These are phyloP conservation scores for Paramormyrops hopkinsi DNA, from an alignment of 2,797 vertebrate genomes.

Conservation along the genomic window DNA sequence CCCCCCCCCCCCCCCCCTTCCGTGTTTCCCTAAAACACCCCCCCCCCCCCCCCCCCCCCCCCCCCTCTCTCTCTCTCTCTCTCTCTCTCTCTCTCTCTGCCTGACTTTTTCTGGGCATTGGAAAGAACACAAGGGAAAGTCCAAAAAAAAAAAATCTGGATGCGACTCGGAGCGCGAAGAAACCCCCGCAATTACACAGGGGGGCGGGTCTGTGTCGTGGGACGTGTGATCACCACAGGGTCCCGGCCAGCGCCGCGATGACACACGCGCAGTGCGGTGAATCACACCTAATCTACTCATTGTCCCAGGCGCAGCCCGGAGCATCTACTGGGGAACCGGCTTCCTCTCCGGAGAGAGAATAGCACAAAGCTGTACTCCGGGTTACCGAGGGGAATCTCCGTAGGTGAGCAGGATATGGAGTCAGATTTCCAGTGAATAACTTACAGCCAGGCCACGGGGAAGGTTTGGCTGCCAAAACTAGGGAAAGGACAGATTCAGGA, in stretches of 20 bases:
- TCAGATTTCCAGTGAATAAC: background rate
- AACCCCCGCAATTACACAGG: background rate
- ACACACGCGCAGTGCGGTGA: background rate
- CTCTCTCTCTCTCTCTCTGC: background rate
- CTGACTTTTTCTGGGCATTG: background rate
- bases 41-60: too few relatives aligned
- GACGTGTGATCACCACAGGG: background rate
- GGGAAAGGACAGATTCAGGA: background rate
- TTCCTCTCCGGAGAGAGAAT: background rate
- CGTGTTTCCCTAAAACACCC: too few relatives aligned
- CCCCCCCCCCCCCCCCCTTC: too few relatives aligned
- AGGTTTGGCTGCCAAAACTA: background rate
- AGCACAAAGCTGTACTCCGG: background rate
- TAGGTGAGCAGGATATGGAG: background rate
- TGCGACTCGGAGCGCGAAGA: background rate
- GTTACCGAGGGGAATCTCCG: background rate
- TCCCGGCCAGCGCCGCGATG: background rate
- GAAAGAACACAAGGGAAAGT: conserved; percentile 11
- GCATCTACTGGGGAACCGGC: background rate
- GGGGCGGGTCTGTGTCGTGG: background rate
- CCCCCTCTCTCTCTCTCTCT: too few relatives aligned
- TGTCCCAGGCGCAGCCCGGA: background rate
- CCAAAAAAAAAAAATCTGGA: background rate
- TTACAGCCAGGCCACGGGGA: background rate
- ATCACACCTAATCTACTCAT: conserved; percentile 13